Evolutionary conservation across 2,888 invertebrate species (phyloP).

Genomic region (Galeopsomyia nigrocyanea): DNA sequence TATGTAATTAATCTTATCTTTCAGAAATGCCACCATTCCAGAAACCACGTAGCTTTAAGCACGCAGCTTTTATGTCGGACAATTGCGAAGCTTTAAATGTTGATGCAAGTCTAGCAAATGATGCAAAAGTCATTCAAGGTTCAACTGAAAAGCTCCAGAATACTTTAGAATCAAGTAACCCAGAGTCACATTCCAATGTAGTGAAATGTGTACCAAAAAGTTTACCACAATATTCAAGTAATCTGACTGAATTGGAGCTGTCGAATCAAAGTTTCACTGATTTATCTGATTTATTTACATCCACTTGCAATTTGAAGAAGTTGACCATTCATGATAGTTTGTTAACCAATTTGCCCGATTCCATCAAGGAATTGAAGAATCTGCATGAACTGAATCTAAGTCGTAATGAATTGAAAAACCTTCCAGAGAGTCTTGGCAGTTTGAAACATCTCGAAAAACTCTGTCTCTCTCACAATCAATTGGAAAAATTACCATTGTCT

Average conservation of each 20-base stretch:
- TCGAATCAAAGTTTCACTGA: conserved; percentile 8
- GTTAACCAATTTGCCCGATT: conserved; percentile 12
- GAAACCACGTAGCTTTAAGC: too few species aligned
- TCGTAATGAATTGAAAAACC: conserved; percentile 27
- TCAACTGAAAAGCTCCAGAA: neutral
- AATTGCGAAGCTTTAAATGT: neutral
- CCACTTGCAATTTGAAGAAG: conserved; percentile 9
- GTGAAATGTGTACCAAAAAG: neutral
- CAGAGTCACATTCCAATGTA: conserved; percentile 1
- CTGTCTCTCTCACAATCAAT: conserved; percentile 35
- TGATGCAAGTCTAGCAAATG: neutral
- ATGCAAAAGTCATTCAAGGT: neutral
- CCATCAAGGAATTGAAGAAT: conserved; percentile 24
- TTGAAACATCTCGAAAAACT: conserved; percentile 42
- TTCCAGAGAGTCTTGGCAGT: conserved; percentile 37
- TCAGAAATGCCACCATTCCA: too few species aligned
- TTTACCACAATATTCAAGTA: neutral
- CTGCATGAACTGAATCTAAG: conserved; percentile 37
- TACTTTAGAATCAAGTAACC: neutral
- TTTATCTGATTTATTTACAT: neutral
- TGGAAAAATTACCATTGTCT: conserved; percentile 31
- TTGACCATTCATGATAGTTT: neutral
- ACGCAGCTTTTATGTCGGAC: too few species aligned
- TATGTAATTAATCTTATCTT: too few species aligned
- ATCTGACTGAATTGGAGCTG: conserved; percentile 30